Base-by-base conservation (phyloP, 2,113 vertebrate genomes). In the Motacilla tschutschensis region DNA sequence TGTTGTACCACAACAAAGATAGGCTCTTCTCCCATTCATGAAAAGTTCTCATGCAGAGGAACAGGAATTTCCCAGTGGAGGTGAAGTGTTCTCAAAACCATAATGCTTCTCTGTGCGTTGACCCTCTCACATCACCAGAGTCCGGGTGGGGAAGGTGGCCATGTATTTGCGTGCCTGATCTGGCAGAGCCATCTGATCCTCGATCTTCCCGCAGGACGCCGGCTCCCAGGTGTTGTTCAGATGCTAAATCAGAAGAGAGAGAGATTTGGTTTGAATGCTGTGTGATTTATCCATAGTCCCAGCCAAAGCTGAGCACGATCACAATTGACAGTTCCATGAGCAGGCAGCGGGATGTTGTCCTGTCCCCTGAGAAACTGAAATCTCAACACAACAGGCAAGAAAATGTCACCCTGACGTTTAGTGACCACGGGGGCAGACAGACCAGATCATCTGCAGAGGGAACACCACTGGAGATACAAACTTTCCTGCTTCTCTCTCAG, bases 1-100 rank as follows among this genome's bases (percentile, higher is more conserved):
- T 98, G 97, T 98, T 98, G 98, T 99, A 99, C 98, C 98, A 98
- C 98, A 98, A 98, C 98, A 98, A 99, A 98, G 96, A 97, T 95
- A 97, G 89, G 93, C 82, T 97, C 93, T 95, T 97, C 95, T 96
- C 94, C 94, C 96, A 95, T 93, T 96, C 95, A 87, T 85, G 94
- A 93, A 95, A 89, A 96, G 95, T 87, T 84, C 89, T 97, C 96
- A 95, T 94, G 95, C 90, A 87, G 95, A 97, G 97, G 96, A 98
- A 98, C 92, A 94, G 95, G 91, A 93, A 95, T 96, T 96, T 95
- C 96, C 95, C 94, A 94, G 94, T 84, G 66, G 95, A 96, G 91
- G 47, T 92, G 91, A 97, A 98, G 97, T 98, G 97, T 98, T 98
- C 95, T 96, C 95, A 91, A 96, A 96, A 95, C 92, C 92, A 95